Evolutionary conservation across 1,140 invertebrate species (phyloP).

Genomic region (Drosophila mayri): DNA sequence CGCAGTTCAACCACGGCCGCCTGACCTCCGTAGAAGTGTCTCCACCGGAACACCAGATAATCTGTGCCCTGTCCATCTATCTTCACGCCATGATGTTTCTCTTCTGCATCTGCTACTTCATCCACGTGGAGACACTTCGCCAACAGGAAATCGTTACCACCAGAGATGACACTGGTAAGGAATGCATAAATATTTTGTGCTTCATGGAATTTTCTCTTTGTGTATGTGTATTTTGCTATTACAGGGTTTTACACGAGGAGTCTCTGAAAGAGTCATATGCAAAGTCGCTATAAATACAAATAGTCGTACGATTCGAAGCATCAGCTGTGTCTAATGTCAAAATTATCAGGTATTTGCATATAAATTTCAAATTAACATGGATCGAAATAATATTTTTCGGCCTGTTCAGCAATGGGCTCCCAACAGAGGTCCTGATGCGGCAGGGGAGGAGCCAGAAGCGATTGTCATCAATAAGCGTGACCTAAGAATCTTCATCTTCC

Average conservation of each 20-base stretch:
- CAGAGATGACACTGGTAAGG: neutral
- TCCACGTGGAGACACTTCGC: neutral
- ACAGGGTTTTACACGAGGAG: neutral
- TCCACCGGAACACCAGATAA: conserved; percentile 20
- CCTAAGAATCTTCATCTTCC: neutral
- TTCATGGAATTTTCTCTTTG: no score
- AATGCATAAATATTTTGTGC: neutral
- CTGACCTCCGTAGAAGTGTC: conserved; percentile 7
- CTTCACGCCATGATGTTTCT: conserved; percentile 40
- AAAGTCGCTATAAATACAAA: neutral
- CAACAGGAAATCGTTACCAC: neutral
- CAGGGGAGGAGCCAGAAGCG: neutral
- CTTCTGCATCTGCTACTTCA: conserved; percentile 36
- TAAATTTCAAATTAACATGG: neutral
- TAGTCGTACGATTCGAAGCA: neutral
- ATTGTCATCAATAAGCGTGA: neutral
- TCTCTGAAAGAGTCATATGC: neutral
- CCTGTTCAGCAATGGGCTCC: neutral
- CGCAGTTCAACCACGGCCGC: conserved; percentile 43
- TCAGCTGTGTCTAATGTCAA: neutral
- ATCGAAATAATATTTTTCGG: neutral
- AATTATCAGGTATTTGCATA: no score
- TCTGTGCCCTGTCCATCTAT: conserved; percentile 37
- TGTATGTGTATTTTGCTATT: neutral
- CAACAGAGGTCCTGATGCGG: no score